These are phyloP conservation scores for Trachops cirrhosus DNA, from an alignment of 2,797 vertebrate genomes.

Conservation along the genomic window DNA sequence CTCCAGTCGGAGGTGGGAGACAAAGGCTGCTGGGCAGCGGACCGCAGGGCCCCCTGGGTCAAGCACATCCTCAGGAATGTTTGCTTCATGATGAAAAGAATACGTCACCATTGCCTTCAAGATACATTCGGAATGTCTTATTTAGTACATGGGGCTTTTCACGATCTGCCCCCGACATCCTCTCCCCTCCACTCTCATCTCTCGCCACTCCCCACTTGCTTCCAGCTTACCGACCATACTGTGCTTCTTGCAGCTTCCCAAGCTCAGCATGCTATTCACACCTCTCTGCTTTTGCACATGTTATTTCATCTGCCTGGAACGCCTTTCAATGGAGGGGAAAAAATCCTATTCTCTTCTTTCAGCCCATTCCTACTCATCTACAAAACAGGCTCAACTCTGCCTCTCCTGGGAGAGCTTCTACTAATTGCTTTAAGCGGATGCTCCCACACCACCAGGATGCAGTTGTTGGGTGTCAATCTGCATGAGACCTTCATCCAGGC, in stretches of 20 bases:
- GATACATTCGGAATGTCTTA: background rate
- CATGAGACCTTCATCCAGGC: background rate
- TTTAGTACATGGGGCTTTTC: background rate
- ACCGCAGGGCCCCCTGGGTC: background rate
- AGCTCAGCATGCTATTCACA: constrained; percentile 45
- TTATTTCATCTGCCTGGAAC: constrained; percentile 46
- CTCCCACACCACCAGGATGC: rapidly evolving
- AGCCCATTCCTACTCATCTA: constrained; percentile 14
- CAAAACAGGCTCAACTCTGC: background rate
- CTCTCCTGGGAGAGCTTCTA: background rate
- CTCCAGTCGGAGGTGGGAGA: no score
- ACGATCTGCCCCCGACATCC: background rate
- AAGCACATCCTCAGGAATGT: background rate
- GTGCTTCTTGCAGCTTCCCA: constrained; percentile 50
- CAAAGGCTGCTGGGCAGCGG: rapidly evolving
- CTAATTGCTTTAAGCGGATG: background rate
- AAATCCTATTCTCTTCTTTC: constrained; percentile 36
- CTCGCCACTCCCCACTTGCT: background rate
- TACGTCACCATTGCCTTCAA: background rate
- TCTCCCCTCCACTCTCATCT: background rate
- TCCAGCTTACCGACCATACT: background rate
- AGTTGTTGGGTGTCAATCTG: background rate
- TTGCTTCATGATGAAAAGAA: background rate
- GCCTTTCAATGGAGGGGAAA: constrained; percentile 44
- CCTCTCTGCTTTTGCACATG: constrained; percentile 51